Base-by-base conservation (phyloP, 1,140 invertebrate genomes). In the Eriocheir sinensis region DNA sequence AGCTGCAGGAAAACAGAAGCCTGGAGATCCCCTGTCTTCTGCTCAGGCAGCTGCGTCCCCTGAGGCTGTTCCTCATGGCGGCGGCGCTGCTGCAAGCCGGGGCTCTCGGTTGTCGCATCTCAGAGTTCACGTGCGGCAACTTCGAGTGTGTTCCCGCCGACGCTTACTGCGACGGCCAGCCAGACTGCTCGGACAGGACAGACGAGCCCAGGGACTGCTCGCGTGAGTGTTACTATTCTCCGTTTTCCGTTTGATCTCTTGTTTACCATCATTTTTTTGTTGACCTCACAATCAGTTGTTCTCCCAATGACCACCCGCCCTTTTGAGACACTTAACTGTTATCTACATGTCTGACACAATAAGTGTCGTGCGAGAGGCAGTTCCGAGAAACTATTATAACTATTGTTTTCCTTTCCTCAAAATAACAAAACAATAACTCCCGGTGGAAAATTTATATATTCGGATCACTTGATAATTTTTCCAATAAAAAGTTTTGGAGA, bases 181-280 rank as follows among this genome's bases (percentile, higher is more conserved):
- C 98, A 96, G 98, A 99, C 96, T 99, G 98, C 96, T 98, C 98
- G 0, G 98, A 99, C 96, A 97, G 97, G 44, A 98, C 98, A 79
- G 98, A 99, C 96, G 98, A 99, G 96, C 98, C 98, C 41, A 97
- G 98, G 96, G 98, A 98, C 96, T 99, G 98, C 96, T 98, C 98
- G 9, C 93, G 93, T 94, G 41, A 96, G 79, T 93, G 0, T 85
- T 85, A 32, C 3, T 12, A 15, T 3, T 85, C 40, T 44, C 0
- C 85, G 38, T 44, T 53, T 53, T 53, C 48, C 21, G 1, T 3
- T 0, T 53, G 9, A 21, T 53, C 12, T 0, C 48, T 53, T 12
- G 0, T 53, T 1, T 53, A 9, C 48, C 21, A 9, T 53, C 48
- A 12, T 53, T 9, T 53, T 9, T 1, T 9, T 53, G 1, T 1